Evolutionary conservation across 64 coral and sea anemone species (phyloP).

Genomic region (Dendronephthya gigantea): DNA sequence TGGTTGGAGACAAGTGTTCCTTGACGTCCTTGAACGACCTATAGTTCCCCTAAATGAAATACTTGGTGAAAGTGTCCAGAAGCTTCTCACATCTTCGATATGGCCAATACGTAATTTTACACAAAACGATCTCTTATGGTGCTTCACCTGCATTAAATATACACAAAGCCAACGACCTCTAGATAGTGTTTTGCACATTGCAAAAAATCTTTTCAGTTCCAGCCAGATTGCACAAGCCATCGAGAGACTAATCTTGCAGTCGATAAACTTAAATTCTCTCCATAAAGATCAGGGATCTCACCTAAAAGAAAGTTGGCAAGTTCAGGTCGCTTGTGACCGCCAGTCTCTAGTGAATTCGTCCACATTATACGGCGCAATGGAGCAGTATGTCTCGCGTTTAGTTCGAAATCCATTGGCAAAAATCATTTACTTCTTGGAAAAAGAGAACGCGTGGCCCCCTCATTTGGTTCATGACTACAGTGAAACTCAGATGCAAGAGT

Average conservation of each 20-base stretch:
- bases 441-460: neutral
- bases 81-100: conserved; percentile 34
- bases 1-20: conserved; percentile 70
- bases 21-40: conserved; percentile 59
- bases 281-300: neutral
- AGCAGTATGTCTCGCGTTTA: neutral
- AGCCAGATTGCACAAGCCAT: neutral
- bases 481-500: neutral
- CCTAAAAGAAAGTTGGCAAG: neutral
- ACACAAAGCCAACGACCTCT: neutral
- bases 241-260: neutral
- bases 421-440: neutral
- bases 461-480: neutral
- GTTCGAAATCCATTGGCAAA: neutral
- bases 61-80: conserved; percentile 29
- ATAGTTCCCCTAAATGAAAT: conserved; percentile 34
- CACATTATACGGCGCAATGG: neutral
- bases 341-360: neutral
- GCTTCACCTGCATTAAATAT: neutral
- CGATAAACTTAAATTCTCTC: neutral
- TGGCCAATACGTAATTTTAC: conserved; percentile 50
- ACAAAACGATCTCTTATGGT: conserved; percentile 56
- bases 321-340: neutral
- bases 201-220: neutral
- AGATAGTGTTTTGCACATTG: neutral